These are phyloP conservation scores for Dinocampus coccinellae DNA, from an alignment of 2,888 invertebrate genomes.

Conservation along the genomic window DNA sequence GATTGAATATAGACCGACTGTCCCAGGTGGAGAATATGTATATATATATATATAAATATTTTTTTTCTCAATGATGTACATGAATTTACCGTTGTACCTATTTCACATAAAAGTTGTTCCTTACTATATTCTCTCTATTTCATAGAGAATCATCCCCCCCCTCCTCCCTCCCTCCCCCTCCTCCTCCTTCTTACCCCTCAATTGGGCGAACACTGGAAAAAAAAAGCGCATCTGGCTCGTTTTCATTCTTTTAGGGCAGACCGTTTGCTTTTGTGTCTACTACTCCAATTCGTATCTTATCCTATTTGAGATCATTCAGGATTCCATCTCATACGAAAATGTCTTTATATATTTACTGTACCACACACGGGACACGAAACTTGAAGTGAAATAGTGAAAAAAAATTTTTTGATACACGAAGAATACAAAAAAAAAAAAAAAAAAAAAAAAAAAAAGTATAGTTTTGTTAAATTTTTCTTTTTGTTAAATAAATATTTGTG, in stretches of 20 bases:
- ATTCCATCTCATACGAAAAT: slow-evolving; percentile 38
- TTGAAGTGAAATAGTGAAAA: not conserved
- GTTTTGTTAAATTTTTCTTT: slow-evolving; percentile 15
- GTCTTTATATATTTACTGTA: slow-evolving; percentile 21
- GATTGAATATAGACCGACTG: not conserved
- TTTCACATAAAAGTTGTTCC: slow-evolving; percentile 38
- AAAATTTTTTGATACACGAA: not conserved
- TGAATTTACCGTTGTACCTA: slow-evolving; percentile 27
- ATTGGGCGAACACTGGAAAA: slow-evolving; percentile 54
- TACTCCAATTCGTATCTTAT: slow-evolving; percentile 50
- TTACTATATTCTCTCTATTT: no score
- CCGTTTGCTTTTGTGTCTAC: slow-evolving; percentile 55
- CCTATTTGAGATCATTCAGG: slow-evolving; percentile 39
- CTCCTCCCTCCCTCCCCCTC: no score
- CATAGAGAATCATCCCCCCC: no score
- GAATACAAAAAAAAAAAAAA: not conserved
- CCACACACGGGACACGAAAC: not conserved
- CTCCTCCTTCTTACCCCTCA: no score
- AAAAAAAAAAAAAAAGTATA: not conserved
- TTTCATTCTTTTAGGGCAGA: slow-evolving; percentile 43
- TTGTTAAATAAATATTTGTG: no score
- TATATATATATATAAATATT: slow-evolving; percentile 40
- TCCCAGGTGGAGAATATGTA: slow-evolving; percentile 34
- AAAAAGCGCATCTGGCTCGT: slow-evolving; percentile 61
- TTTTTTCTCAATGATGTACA: slow-evolving; percentile 43